Evolutionary conservation across 1,140 invertebrate genomes (phyloP), one percentile per base, ranked within the genome.

Genomic region (Drosophila sproati): DNA sequence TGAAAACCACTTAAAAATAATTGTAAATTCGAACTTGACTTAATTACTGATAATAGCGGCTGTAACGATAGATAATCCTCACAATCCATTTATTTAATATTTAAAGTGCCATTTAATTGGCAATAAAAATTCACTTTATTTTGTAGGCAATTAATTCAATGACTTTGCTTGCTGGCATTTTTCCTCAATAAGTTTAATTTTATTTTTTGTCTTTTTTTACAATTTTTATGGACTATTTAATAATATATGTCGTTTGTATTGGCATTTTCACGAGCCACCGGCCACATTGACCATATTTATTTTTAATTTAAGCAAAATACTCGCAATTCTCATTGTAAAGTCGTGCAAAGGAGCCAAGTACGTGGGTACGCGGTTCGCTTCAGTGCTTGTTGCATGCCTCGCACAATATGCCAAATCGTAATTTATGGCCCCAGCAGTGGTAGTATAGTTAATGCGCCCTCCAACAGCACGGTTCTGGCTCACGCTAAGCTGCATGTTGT

Each of bases 251-350:
- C 64, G 62, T 68, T 75, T 66, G 34, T 89, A 83, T 89, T 80
- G 85, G 77, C 77, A 77, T 88, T 82, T 82, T 60, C 32, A 0
- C 48, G 37, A n/a, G 52, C 12, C 55, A 51, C 62, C 54, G 68
- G 45, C 41, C 39, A 43, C 10, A 43, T n/a, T 61, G 81, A 43
- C 62, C 80, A 77, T 80, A 88, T 88, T 80, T 77, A 80, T 83
- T 89, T 89, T 89, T 85, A 89, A 88, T 88, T 88, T 88, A 88
- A 88, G 54, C 67, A 70, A 75, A 83, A 78, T 83, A 70, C 67
- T 74, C 73, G 73, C 66, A 55, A 79, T 79, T 47, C 72, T 78
- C 82, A 80, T 31, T 52, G 28, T 28, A 45, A 35, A 60, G 56
- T 60, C 12, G 12, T 12, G 12, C 12, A 12, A 12, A 12, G 3